These are phyloP conservation scores for Proterorhinus semilunaris DNA, from an alignment of 2,113 vertebrate species.

Conservation along the genomic window DNA sequence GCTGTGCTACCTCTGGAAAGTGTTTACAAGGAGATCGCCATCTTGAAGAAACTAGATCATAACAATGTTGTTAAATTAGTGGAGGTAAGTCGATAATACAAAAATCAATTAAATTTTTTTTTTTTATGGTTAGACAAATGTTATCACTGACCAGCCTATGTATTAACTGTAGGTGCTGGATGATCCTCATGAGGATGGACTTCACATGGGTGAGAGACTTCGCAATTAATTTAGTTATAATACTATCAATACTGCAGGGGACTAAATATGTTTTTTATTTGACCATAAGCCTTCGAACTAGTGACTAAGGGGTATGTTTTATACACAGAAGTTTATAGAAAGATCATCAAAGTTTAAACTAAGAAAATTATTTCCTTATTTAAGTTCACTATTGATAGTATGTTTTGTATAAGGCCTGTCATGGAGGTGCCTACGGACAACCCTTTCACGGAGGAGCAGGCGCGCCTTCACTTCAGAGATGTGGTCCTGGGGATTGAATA, in stretches of 20 bases:
- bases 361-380: not conserved
- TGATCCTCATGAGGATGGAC: conserved; percentile 91
- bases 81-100: conserved; percentile 77
- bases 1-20: conserved; percentile 82
- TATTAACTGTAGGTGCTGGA: conserved; percentile 85
- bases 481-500: conserved; percentile 94
- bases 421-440: conserved; percentile 93
- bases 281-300: conserved; percentile 90
- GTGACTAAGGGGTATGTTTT: conserved; percentile 90
- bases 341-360: not conserved
- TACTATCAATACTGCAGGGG: not conserved
- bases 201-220: conserved; percentile 88
- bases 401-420: conserved; percentile 77
- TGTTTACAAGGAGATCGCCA: conserved; percentile 94
- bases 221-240: not conserved
- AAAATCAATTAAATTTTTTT: not conserved
- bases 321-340: not conserved
- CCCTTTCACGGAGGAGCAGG: conserved; percentile 87
- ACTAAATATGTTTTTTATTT: conserved; percentile 32
- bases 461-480: conserved; percentile 89
- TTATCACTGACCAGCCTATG: conserved; percentile 24
- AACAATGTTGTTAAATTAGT: conserved; percentile 91
- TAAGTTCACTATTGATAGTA: not conserved
- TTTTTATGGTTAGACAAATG: not conserved
- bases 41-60: conserved; percentile 95